Evolutionary conservation across 2,113 vertebrate genomes (phyloP), one percentile per base, ranked within the genome.

Genomic region (Patagioenas fasciata): DNA sequence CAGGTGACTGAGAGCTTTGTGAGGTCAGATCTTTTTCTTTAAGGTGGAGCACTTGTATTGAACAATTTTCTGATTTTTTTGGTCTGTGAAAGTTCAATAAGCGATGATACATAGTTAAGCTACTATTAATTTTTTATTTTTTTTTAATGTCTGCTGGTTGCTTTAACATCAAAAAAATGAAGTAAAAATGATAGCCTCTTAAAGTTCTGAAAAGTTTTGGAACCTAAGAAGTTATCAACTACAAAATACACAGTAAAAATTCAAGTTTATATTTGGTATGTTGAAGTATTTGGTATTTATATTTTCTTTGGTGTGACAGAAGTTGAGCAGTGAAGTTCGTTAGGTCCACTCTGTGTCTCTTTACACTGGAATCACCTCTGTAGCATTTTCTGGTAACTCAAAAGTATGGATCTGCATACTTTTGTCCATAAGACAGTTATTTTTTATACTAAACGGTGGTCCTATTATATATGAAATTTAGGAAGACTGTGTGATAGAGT

Each of bases 71-170:
- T 42, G 14, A 2, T 10, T 21, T 58, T 23, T 78, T 71, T 5
- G 0, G 8, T 20, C 10, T 87, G 14, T 87, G 28, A 31, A 56
- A 48, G 17, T 53, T 91, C 67, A 81, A 13, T 31, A 77, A 90
- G 28, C 0, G 0, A 11, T 21, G 7, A 13, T 72, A 18, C 15
- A 4, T 58, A 80, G 16, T 48, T 81, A 65, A 69, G 15, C 23
- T 38, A 13, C 34, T 47, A 14, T 54, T 66, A 56, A 10, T 65
- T 67, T 47, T 83, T 57, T 57, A 72, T 48, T 26, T 15, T 57
- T 57, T 80, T 47, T 23, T 16, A 50, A 0, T 20, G 13, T 80
- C 29, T 72, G 12, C 1, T 1, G 8, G 9, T 20, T 80, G 54
- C 15, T 85, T 90, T 10, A 70, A 73, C 20, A 69, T 18, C 13